These are phyloP conservation scores for Misgurnus anguillicaudatus DNA, from an alignment of 2,113 vertebrate species.

Conservation along the genomic window DNA sequence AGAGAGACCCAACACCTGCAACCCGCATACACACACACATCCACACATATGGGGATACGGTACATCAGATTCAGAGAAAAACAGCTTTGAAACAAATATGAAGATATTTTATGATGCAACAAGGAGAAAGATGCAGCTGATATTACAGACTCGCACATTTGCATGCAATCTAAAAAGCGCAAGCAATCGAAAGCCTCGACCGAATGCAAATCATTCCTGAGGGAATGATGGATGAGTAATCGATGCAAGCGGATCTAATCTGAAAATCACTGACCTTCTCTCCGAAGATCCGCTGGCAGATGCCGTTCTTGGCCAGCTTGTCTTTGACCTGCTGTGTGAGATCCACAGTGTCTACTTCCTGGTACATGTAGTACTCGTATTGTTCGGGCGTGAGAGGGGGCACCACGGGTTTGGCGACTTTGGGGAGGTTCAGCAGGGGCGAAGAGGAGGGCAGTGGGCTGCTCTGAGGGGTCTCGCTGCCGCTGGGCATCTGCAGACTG, in stretches of 20 bases:
- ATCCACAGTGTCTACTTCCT: conserved; percentile 90
- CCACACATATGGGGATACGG: conserved; percentile 28
- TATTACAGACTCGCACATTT: conserved; percentile 34
- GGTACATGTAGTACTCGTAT: conserved; percentile 94
- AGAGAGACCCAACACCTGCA: conserved; percentile 87
- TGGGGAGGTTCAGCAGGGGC: conserved; percentile 78
- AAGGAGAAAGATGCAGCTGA: conserved; percentile 32
- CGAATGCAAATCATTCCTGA: background rate
- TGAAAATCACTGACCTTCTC: conserved; percentile 80
- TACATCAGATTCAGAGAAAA: conserved; percentile 33
- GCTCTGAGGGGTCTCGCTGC: conserved; percentile 84
- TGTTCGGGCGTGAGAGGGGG: conserved; percentile 87
- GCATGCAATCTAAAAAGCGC: conserved; percentile 38
- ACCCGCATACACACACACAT: conserved; percentile 38
- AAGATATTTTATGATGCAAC: conserved; percentile 41
- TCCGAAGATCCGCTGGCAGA: conserved; percentile 91
- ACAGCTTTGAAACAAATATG: conserved; percentile 32
- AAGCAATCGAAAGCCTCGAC: background rate
- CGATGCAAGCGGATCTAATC: conserved; percentile 1
- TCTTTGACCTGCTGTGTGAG: conserved; percentile 91
- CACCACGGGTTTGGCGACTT: conserved; percentile 82
- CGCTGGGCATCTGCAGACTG: conserved; percentile 80
- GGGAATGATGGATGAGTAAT: background rate
- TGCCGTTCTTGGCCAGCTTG: conserved; percentile 92
- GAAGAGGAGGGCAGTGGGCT: conserved; percentile 86